phyloP scores from a whole-genome alignment of 2,888 invertebrate genomes.

The Calliphora vomitoria region DNA sequence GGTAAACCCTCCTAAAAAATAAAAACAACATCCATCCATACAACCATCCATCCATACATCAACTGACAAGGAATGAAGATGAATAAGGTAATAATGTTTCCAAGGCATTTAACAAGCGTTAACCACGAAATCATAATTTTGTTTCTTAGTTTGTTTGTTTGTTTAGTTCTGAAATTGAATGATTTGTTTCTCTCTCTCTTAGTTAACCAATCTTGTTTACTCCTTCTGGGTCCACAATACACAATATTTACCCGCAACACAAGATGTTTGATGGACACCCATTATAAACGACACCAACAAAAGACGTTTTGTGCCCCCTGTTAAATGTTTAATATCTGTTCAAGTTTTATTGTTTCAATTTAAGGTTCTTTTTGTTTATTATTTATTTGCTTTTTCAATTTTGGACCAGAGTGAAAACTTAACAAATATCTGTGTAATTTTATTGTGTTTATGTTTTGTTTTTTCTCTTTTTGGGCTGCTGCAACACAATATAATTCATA shows the following conservation, averaged over 20 bases:
- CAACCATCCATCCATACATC: conserved; percentile 44
- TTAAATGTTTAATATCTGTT: too few species aligned
- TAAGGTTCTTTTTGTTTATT: conserved; percentile 24
- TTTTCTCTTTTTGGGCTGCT: conserved; percentile 8
- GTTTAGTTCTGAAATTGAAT: conserved; percentile 65
- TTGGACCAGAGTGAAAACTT: conserved; percentile 59
- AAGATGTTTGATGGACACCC: conserved; percentile 72
- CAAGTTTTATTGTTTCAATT: conserved; percentile 61
- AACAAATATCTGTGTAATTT: conserved; percentile 56
- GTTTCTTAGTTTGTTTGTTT: too few species aligned
- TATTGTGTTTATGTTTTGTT: background rate
- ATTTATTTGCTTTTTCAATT: conserved; percentile 27
- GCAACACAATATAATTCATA: conserved; percentile 59
- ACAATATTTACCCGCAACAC: background rate
- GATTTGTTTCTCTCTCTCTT: conserved; percentile 56
- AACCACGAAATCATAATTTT: conserved; percentile 71
- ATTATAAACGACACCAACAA: conserved; percentile 73
- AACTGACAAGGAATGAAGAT: conserved; percentile 73
- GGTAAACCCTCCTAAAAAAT: conserved; percentile 24
- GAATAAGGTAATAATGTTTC: conserved; percentile 72
- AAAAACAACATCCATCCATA: conserved; percentile 4
- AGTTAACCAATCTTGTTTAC: background rate
- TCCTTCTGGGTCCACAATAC: conserved; percentile 2
- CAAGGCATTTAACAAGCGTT: conserved; percentile 73
- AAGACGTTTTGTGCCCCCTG: conserved; percentile 53